These are phyloP conservation scores for Aplocera efformata DNA, from an alignment of 2,888 invertebrate species.

Conservation along the genomic window DNA sequence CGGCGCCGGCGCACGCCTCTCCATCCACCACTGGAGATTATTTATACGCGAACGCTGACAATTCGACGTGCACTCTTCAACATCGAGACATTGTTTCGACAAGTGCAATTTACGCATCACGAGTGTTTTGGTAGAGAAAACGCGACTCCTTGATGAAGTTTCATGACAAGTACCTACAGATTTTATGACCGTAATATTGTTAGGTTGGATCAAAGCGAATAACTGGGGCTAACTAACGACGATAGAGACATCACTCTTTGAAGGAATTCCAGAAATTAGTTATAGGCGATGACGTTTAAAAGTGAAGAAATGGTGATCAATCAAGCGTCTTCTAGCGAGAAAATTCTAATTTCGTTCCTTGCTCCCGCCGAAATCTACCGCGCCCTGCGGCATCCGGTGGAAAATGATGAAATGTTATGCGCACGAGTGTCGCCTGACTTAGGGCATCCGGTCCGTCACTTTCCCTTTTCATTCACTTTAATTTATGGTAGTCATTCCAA, in stretches of 20 bases:
- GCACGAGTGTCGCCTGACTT: constrained; percentile 45
- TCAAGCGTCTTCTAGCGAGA: constrained; percentile 45
- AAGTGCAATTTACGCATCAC: constrained; percentile 16
- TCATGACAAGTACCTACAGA: constrained; percentile 13
- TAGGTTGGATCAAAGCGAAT: constrained; percentile 33
- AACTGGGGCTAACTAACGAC: constrained; percentile 22
- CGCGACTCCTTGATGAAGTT: constrained; percentile 3
- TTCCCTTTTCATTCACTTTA: constrained; percentile 38
- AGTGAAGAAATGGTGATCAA: constrained; percentile 43
- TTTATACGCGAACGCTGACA: constrained; percentile 58
- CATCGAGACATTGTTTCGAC: constrained; percentile 41
- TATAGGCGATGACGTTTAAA: constrained; percentile 31
- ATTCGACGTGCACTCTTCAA: constrained; percentile 56
- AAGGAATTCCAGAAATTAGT: constrained; percentile 35
- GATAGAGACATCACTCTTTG: constrained; percentile 38
- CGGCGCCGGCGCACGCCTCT: constrained; percentile 62
- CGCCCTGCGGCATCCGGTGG: constrained; percentile 52
- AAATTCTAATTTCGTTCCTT: constrained; percentile 54
- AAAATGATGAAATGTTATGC: constrained; percentile 39
- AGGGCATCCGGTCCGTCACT: constrained; percentile 54
- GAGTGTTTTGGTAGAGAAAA: neutral
- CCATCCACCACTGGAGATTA: constrained; percentile 60
- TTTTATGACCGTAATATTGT: constrained; percentile 15
- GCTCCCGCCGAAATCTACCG: constrained; percentile 51
- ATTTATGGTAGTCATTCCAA: constrained; percentile 51